phyloP scores from a whole-genome alignment of 1,140 invertebrate species.

The Drosophila asahinai region DNA sequence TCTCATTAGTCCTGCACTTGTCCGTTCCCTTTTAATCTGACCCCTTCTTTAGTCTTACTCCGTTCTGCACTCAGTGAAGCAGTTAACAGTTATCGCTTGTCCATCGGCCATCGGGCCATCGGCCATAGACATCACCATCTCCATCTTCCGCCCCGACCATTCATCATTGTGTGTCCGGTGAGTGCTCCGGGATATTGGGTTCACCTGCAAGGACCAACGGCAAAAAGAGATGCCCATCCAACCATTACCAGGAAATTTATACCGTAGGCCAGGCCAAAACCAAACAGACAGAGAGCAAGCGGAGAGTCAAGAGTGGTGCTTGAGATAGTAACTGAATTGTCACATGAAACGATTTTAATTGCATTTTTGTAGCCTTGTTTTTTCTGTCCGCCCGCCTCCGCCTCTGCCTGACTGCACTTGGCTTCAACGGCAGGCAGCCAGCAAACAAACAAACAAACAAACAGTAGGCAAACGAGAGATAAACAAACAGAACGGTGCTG shows the following conservation, averaged over 20 bases:
- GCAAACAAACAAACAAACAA: constrained; percentile 30
- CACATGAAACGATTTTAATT: constrained; percentile 78
- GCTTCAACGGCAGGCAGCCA: constrained; percentile 40
- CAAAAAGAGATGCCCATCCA: constrained; percentile 20
- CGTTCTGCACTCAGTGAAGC: constrained; percentile 33
- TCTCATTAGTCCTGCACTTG: constrained; percentile 34
- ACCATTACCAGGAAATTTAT: constrained; percentile 49
- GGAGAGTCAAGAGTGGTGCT: constrained; percentile 9
- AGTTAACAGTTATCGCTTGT: constrained; percentile 52
- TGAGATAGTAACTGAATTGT: constrained; percentile 58
- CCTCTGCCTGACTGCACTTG: constrained; percentile 36
- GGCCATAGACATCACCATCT: constrained; percentile 9
- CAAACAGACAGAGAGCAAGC: constrained; percentile 16
- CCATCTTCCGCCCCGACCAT: constrained; percentile 28
- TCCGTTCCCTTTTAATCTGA: constrained; percentile 3
- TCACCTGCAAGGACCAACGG: constrained; percentile 45
- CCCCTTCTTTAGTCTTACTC: constrained; percentile 22
- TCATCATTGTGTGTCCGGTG: constrained; percentile 32
- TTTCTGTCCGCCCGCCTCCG: constrained; percentile 5
- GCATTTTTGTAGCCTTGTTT: constrained; percentile 63
- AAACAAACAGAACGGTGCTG: constrained; percentile 46
- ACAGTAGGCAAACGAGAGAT: constrained; percentile 30
- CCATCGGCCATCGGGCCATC: constrained; percentile 6
- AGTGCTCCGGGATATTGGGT: constrained; percentile 21
- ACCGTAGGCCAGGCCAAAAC: constrained; percentile 32